Base-by-base conservation (phyloP, 1,140 invertebrate species). In the Frieseomelitta varia region DNA sequence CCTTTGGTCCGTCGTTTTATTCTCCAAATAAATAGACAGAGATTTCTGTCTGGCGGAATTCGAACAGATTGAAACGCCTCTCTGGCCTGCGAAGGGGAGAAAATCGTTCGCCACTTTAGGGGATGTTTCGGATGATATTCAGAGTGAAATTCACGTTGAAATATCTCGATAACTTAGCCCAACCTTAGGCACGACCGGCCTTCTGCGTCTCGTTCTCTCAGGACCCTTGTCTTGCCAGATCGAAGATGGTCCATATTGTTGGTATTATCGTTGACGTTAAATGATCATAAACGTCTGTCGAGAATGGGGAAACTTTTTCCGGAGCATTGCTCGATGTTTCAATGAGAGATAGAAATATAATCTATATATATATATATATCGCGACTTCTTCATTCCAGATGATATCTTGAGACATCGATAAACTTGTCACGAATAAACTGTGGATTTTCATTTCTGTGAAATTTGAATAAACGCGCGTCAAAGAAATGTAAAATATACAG, bases 281-380 rank as follows among this genome's bases (percentile, higher is more conserved):
- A 87, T 85, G 91, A 91, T 91, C 81, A 56, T 81, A 89, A 88
- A 88, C 88, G 88, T 91, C 81, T 87, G 85, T 75, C 76, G 56
- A 30, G 30, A 65, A 51, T 8, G 69, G 4, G 30, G 53, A 17
- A 65, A 39, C 27, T 19, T n/a, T 11, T 24, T 21, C 10, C 2
- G 12, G 21, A 51, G 30, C n/a, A 53, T 71, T 47, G 39, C 6
- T 47, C 39, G 8, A 39, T 39, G 39, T 39, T 39, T 39, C 39
- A 39, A 39, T 6, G 39, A 47, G 39, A 47, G 8, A 47, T 8
- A 8, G 0, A 47, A 47, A 47, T 47, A 30, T 30, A 30, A 30
- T 30, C 30, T 30, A 30, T 2, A 8, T 47, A 8, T 8, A 39
- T 47, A 47, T 47, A 8, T 8, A 39, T 47, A 47, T 47, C 39